These are phyloP conservation scores for Periophthalmodon schlosseri DNA, from an alignment of 2,113 vertebrate species.

Conservation along the genomic window DNA sequence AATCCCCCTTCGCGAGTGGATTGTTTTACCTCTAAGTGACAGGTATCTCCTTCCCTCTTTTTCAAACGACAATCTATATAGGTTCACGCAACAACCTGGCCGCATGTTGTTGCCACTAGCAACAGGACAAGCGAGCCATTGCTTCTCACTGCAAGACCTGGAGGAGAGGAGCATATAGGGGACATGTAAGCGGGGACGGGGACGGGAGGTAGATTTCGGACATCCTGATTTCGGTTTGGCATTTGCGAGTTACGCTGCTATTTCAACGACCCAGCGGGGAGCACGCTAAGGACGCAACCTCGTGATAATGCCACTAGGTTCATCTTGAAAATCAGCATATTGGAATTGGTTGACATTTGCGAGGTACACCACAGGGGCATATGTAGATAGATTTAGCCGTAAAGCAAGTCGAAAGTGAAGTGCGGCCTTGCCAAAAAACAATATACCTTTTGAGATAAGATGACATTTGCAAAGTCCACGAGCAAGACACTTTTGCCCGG, in stretches of 20 bases:
- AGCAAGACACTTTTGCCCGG: background rate
- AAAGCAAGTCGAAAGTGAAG: background rate
- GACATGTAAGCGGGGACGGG: background rate
- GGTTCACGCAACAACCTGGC: conserved; percentile 29
- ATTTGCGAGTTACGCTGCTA: background rate
- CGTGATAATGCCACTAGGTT: background rate
- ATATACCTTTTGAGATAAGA: background rate
- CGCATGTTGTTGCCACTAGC: conserved; percentile 78
- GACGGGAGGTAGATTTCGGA: background rate
- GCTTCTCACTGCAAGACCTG: conserved; percentile 25
- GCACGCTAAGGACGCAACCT: background rate
- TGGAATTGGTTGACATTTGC: conserved; percentile 1
- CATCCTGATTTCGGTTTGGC: background rate
- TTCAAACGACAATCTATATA: conserved; percentile 71
- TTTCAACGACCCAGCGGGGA: background rate
- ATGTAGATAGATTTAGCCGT: background rate
- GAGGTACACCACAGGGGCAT: background rate
- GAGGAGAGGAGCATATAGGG: conserved; percentile 6
- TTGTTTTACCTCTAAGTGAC: conserved; percentile 47
- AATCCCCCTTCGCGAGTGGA: conserved; percentile 22
- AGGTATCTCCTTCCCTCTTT: conserved; percentile 54
- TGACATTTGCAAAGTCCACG: background rate
- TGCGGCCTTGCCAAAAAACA: background rate
- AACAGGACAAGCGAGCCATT: conserved; percentile 71
- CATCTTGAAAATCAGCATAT: background rate